Percentiles rank a stretch among this genome's conserved stretches.
Evolutionary conservation across 2,888 invertebrate genomes (phyloP).

Genomic region (Megalurothrips usitatus): DNA sequence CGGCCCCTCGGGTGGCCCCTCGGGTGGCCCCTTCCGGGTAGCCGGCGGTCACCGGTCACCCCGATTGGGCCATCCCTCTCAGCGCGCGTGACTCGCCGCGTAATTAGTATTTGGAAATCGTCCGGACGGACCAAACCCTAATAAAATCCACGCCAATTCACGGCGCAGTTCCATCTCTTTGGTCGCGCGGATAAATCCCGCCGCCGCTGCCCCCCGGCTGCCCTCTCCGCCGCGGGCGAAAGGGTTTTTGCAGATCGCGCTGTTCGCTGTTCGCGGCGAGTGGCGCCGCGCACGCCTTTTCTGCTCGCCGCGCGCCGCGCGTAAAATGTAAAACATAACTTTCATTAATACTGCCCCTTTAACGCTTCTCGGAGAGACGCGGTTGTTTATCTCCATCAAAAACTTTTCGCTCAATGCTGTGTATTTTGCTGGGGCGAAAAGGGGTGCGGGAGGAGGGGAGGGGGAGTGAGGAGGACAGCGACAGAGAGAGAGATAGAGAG

Average conservation of each 20-base stretch:
- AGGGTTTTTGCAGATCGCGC: too few relatives aligned
- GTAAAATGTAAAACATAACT: neutral
- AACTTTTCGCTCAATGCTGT: neutral
- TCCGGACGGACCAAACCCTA: neutral
- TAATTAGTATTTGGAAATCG: neutral
- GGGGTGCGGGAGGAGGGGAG: neutral
- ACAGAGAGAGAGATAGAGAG: neutral
- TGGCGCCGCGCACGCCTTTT: too few relatives aligned
- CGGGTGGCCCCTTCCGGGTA: neutral
- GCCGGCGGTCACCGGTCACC: neutral
- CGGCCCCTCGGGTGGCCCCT: neutral
- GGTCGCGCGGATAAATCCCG: too few relatives aligned
- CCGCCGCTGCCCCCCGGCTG: too few relatives aligned
- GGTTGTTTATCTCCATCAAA: conserved; percentile 11
- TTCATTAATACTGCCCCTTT: neutral
- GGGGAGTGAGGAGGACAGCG: neutral
- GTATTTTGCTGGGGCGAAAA: neutral
- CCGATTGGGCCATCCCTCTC: neutral
- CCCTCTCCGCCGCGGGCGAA: too few relatives aligned
- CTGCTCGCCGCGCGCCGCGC: too few relatives aligned
- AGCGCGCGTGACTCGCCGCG: neutral
- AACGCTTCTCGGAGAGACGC: neutral
- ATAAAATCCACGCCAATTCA: too few relatives aligned
- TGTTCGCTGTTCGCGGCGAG: too few relatives aligned
- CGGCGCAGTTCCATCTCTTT: too few relatives aligned